Conservation (phyloP, 2,888 invertebrate genomes). For the Pristionchus entomophagus region DNA sequence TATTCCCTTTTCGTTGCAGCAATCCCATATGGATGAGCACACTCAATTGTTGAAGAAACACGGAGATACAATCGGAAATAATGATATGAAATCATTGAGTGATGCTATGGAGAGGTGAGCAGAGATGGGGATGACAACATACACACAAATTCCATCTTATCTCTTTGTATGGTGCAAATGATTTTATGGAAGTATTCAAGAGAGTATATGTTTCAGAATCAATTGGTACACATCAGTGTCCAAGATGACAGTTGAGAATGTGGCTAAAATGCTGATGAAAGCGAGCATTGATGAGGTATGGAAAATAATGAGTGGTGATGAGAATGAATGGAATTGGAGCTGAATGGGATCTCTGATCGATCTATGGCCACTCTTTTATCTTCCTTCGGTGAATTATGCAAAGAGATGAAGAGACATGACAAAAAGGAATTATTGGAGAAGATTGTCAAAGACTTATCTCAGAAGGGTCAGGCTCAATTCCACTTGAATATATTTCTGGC, state of each 20-base stretch:
- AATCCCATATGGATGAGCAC: background rate
- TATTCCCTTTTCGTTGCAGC: background rate
- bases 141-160: background rate
- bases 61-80: conserved; percentile 20
- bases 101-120: conserved; percentile 42
- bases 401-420: background rate
- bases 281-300: conserved; percentile 24
- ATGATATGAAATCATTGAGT: background rate
- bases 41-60: conserved; percentile 17
- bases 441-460: background rate
- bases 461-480: conserved; percentile 30
- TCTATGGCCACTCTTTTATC: conserved; percentile 34
- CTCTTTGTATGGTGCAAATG: background rate
- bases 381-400: conserved; percentile 11
- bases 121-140: background rate
- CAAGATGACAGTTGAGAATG: background rate
- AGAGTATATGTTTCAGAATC: background rate
- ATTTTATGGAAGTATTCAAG: background rate
- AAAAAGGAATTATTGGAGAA: background rate
- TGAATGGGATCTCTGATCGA: conserved; percentile 24
- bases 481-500: too few species aligned
- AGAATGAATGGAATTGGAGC: background rate
- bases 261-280: background rate
- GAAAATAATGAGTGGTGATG: background rate
- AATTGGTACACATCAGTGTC: conserved; percentile 27